Percentiles rank a stretch among this genome's conserved stretches.
Conservation (phyloP, 2,888 invertebrate genomes). For the Diachrysia chrysitis region DNA sequence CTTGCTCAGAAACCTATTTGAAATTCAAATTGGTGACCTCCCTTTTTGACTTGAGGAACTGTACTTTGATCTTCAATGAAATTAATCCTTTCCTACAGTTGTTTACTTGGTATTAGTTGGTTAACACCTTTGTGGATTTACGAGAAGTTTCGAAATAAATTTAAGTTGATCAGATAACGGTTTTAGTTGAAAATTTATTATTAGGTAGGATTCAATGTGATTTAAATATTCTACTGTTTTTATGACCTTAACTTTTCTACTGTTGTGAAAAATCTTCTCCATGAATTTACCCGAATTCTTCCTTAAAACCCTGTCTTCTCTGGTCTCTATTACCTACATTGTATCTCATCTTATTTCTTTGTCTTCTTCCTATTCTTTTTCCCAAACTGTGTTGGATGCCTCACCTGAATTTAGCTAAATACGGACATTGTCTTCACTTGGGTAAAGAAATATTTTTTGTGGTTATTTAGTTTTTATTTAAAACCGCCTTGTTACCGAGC, state of each 20-base stretch:
- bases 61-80: constrained; percentile 32
- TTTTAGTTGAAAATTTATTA: not conserved
- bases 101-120: constrained; percentile 14
- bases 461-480: not conserved
- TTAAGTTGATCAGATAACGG: not conserved
- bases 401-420: too few species aligned
- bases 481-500: constrained; percentile 23
- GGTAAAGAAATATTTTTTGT: too few species aligned
- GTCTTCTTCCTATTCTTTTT: too few species aligned
- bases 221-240: too few species aligned
- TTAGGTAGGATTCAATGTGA: not conserved
- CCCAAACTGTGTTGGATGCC: too few species aligned
- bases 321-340: too few species aligned
- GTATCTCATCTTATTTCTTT: too few species aligned
- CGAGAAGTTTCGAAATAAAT: constrained; percentile 1
- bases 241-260: too few species aligned
- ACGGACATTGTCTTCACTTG: too few species aligned
- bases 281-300: too few species aligned
- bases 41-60: constrained; percentile 27
- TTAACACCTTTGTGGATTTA: constrained; percentile 10
- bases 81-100: constrained; percentile 33
- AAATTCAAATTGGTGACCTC: constrained; percentile 48
- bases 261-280: too few species aligned
- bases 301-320: too few species aligned
- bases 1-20: constrained; percentile 39